Evolutionary conservation across 2,797 vertebrate species (phyloP).

Genomic region (Channallabes apus): DNA sequence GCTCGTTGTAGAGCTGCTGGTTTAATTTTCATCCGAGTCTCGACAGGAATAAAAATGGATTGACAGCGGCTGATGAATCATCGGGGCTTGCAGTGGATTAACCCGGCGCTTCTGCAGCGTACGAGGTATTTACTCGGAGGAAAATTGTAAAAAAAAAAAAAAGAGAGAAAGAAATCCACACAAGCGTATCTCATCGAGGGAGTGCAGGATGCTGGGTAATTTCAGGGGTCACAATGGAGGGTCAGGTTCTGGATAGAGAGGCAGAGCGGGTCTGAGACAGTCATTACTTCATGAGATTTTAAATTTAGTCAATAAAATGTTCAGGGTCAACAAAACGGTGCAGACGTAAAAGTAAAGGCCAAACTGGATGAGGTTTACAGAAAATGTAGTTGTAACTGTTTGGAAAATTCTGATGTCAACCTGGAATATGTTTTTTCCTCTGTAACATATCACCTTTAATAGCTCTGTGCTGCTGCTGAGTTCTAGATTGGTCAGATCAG

Average conservation of each 20-base stretch:
- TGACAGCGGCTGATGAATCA: constrained; percentile 48
- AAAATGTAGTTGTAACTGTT: neutral
- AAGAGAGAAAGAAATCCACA: constrained; percentile 40
- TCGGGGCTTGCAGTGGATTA: constrained; percentile 53
- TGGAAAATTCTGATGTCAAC: neutral
- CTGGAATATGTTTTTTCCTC: neutral
- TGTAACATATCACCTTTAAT: neutral
- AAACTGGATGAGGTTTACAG: neutral
- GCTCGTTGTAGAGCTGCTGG: constrained; percentile 68
- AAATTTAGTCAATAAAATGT: neutral
- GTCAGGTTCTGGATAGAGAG: constrained; percentile 9
- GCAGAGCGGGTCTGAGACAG: neutral
- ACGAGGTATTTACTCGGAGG: constrained; percentile 40
- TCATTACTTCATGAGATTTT: constrained; percentile 1
- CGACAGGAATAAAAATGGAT: constrained; percentile 61
- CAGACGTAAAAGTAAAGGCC: neutral
- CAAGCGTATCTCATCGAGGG: constrained; percentile 24
- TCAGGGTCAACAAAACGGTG: neutral
- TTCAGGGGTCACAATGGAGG: constrained; percentile 3
- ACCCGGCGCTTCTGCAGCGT: constrained; percentile 31
- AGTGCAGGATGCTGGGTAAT: constrained; percentile 31
- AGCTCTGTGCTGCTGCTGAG: neutral
- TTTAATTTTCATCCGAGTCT: constrained; percentile 68
- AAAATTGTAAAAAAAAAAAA: constrained; percentile 41
- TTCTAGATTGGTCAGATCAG: neutral